A percentile compares a stretch with the other conserved stretches of the same genome.
Conservation (phyloP, 2,797 vertebrate genomes). For the Poeciliopsis presidionis region DNA sequence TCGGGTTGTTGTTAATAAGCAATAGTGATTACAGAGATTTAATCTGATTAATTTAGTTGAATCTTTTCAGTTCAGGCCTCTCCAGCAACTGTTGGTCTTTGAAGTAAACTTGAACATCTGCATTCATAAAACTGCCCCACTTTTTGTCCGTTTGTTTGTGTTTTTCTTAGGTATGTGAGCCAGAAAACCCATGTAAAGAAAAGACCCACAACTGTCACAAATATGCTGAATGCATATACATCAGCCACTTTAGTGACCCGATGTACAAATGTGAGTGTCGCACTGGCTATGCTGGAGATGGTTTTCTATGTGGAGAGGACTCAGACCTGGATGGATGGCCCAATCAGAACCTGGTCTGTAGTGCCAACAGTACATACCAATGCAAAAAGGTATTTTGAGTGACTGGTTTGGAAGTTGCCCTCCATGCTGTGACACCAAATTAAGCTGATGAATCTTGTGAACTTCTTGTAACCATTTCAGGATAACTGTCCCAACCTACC, state of each 20-base stretch:
- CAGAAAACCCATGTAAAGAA: constrained; percentile 95
- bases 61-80: background rate
- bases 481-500: constrained; percentile 97
- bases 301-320: constrained; percentile 95
- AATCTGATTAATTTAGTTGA: background rate
- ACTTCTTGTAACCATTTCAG: constrained; percentile 67
- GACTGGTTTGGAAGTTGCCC: background rate
- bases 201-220: constrained; percentile 93
- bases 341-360: constrained; percentile 93
- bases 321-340: constrained; percentile 99
- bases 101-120: background rate
- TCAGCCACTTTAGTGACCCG: constrained; percentile 95
- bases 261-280: constrained; percentile 98
- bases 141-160: background rate
- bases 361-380: constrained; percentile 92
- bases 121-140: background rate
- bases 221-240: constrained; percentile 92
- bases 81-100: background rate
- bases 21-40: background rate
- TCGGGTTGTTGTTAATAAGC: constrained; percentile 11
- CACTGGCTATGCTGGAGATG: constrained; percentile 96
- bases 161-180: constrained; percentile 89
- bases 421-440: background rate
- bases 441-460: constrained; percentile 8
- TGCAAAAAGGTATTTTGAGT: constrained; percentile 88